Evolutionary conservation across 30 jellyfish, hydroid and myxozoan genomes (phyloP).

Genomic region (Pseudorhiza aurosa): DNA sequence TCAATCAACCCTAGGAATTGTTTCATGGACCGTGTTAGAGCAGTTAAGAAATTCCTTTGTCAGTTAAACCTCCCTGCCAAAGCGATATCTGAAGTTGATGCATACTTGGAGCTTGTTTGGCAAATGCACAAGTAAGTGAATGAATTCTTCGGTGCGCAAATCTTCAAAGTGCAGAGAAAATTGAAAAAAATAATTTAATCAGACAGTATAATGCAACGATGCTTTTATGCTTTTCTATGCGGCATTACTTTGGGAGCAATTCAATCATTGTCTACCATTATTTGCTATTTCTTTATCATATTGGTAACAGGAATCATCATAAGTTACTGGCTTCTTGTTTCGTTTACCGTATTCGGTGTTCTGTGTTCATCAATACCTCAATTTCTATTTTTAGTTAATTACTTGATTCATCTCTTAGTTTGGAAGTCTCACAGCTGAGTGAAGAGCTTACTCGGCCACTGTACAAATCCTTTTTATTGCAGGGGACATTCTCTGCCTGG

Average conservation of each 20-base stretch:
- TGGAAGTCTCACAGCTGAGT: too few species aligned
- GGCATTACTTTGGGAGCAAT: too few species aligned
- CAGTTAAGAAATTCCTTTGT: conserved; percentile 42
- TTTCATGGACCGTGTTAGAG: conserved; percentile 61
- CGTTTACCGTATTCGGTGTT: too few species aligned
- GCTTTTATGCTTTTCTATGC: too few species aligned
- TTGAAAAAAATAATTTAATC: neutral
- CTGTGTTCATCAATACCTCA: too few species aligned
- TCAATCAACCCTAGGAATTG: conserved; percentile 35
- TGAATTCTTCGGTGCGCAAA: neutral
- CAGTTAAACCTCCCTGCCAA: conserved; percentile 25
- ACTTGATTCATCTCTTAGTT: too few species aligned
- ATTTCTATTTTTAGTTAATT: too few species aligned
- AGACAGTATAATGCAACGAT: neutral
- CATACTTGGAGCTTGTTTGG: conserved; percentile 72
- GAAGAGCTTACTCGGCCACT: neutral
- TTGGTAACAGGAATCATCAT: too few species aligned
- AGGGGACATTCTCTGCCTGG: conserved; percentile 92
- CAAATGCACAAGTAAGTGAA: conserved; percentile 59
- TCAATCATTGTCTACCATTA: too few species aligned
- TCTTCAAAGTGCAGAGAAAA: neutral
- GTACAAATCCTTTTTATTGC: neutral
- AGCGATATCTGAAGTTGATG: conserved; percentile 44
- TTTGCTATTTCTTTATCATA: too few species aligned
- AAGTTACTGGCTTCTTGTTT: too few species aligned